Evolutionary conservation across 1,140 invertebrate genomes (phyloP), one percentile per base, ranked within the genome.

Genomic region (Lanistes nyassanus): DNA sequence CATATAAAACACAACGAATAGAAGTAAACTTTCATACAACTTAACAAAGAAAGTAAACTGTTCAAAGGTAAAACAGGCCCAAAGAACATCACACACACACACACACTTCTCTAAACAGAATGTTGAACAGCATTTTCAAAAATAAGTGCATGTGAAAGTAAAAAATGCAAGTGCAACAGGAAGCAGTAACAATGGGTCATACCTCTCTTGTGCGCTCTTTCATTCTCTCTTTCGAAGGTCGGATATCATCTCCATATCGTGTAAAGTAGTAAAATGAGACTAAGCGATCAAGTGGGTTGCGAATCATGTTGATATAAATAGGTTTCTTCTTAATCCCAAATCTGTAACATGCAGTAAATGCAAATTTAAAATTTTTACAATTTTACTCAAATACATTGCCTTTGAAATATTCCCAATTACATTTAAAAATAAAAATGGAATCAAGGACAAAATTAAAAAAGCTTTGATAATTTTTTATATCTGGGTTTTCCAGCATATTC

Each of bases 231-330:
- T 99, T 91, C 91, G 98, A 94, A 65, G 98, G 97, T 86, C 98
- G 91, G 89, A 97, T 99, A 90, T 99, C 96, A 90, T 99, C 98
- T 65, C 98, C 98, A 89, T 96, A 95, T 42, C 97, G 91, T 72
- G 99, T 91, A 88, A 99, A 99, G 90, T 99, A 99, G 89, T 99
- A 99, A 88, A 99, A 99, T 0, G 98, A 99, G 47, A 99, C 93
- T 51, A 99, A 93, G 85, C 98, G 92, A 84, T 99, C 97, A 75
- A 99, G 89, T 5, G 98, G 98, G 88, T 96, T 96, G 62, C 98
- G 92, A 75, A 99, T 92, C 79, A 99, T 90, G 91, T 99, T 99
- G 83, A 99, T 96, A 86, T 96, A 99, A 65, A 99, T 90, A 58
- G 97, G 97, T 78, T 92, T 94, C 82, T 92, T 91, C 62, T 89